Base-by-base conservation (phyloP, 2,888 invertebrate genomes). In the Mythimna albipuncta region DNA sequence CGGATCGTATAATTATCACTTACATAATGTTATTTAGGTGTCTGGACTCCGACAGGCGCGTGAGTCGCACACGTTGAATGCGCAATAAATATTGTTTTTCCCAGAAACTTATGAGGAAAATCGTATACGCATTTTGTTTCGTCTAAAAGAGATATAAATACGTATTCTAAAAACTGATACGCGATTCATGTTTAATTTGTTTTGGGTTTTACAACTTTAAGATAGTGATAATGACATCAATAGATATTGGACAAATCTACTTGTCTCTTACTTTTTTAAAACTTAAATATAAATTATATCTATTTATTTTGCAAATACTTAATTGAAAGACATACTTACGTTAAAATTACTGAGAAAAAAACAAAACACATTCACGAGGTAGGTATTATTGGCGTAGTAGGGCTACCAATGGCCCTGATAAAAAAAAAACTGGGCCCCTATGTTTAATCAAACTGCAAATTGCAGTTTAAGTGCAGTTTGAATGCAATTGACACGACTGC, bases 11-110 rank as follows among this genome's bases (percentile, higher is more conserved):
- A 77, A 70, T 78, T 81, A 77, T 64, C 68, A 80, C 72, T 87
- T 87, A 81, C 79, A 74, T 83, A 84, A 85, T 79, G 68, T 67
- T 84, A 81, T 78, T 81, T 77, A 74, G 47, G 55, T 73, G 73
- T 75, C 78, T 75, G 72, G 72, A 59, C 65, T 71, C 71, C 38
- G 70, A 74, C 41, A 32, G 26, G 61, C 50, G 54, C 57, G 63
- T 67, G 70, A 69, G 66, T 50, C 64, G 54, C 50, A 65, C 54
- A 19, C 50, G 13, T 59, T 65, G 44, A 59, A 66, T 66, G 63
- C 74, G 61, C 62, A 63, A 38, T 65, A 47, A 64, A 64, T 64
- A 74, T 54, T 54, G n/a, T 65, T 59, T 54, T 73, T 69, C 66
- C 38, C n/a, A 57, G 79, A 78, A 82, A 69, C 19, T 26, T 55